Evolutionary conservation across 2,113 vertebrate species (phyloP), one percentile per base, ranked within the genome.

Genomic region (Catharus minimus): DNA sequence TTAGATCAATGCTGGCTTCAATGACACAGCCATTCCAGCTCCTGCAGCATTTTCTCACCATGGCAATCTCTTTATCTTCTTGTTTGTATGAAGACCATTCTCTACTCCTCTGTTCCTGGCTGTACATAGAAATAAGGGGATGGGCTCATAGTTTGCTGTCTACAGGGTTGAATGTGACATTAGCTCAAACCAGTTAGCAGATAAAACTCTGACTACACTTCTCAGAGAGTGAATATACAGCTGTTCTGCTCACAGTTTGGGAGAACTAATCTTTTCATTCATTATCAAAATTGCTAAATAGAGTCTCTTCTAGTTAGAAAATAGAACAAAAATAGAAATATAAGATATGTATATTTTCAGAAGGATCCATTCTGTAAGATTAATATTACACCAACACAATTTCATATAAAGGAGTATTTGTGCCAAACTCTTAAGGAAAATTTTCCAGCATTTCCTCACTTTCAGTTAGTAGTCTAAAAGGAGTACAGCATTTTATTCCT

Each of bases 1-100:
- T 83, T 78, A 73, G 93, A 95, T 95, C 91, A 93, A 97, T 97
- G 92, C 74, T 90, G 79, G 55, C 74, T 96, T 96, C 94, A 95
- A 82, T 95, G 92, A 93, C 88, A 90, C 73, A 95, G 86, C 81
- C 65, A 92, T 90, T 84, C 61, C 79, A 89, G 71, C 78, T 91
- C 88, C 79, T 85, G 84, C 88, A 92, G 86, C 76, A 91, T 87
- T 90, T 80, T 95, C 94, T 84, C 56, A 30, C 69, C 9, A 7
- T 64, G 53, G 80, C 77, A 86, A 77, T 84, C 88, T 69, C 85
- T 95, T 93, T 68, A 81, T 95, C 90, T 89, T 79, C 80, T 82
- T 76, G 50, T 68, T 79, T 68, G 44, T 88, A 22, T 71, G 77
- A 87, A 87, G 74, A 84, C 27, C 39, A 52, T 88, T 75, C 57